Conservation (phyloP, 2,113 vertebrate genomes). For the Perognathus longimembris region DNA sequence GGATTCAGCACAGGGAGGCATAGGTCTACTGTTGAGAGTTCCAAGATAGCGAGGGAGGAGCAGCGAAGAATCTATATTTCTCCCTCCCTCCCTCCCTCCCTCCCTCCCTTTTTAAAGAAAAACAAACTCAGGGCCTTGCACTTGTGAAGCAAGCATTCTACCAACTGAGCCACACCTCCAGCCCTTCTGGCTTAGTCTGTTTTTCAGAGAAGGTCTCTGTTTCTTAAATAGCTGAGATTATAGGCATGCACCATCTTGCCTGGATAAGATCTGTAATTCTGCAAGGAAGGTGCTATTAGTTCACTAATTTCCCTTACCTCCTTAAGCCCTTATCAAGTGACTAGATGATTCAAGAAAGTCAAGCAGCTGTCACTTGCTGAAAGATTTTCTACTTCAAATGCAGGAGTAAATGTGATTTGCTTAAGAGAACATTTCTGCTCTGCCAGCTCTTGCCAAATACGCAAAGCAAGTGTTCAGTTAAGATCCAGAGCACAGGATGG, state of each 20-base stretch:
- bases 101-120: no score
- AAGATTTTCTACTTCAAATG: constrained; percentile 29
- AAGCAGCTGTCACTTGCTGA: constrained; percentile 41
- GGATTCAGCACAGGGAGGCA: not conserved
- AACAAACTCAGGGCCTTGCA: no score
- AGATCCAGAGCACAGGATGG: not conserved
- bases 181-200: no score
- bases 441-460: not conserved
- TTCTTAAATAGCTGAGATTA: no score
- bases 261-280: not conserved
- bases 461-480: constrained; percentile 6
- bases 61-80: not conserved
- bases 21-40: accelerated
- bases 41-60: not conserved
- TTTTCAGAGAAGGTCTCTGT: no score
- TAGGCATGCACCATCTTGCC: no score
- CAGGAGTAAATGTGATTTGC: not conserved
- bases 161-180: no score
- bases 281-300: not conserved
- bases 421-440: not conserved
- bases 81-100: no score
- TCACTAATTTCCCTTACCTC: not conserved
- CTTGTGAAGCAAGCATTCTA: no score
- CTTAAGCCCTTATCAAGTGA: not conserved
- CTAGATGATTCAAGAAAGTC: not conserved